Evolutionary conservation across 2,113 vertebrate genomes (phyloP).

Genomic region (Salvelinus sp.): DNA sequence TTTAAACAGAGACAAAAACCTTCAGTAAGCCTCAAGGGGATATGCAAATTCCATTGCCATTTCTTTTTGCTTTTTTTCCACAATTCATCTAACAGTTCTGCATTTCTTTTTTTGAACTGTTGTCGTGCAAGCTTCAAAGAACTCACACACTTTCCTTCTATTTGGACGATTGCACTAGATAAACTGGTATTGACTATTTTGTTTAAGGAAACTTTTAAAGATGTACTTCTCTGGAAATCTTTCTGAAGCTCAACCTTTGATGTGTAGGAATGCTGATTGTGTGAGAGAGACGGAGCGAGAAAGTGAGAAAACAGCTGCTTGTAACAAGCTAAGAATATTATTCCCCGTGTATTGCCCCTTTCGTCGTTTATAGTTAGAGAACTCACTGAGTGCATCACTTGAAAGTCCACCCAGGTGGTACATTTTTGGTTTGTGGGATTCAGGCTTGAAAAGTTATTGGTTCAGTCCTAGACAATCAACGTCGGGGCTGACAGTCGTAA

Average conservation of each 20-base stretch:
- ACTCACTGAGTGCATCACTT: too few relatives aligned
- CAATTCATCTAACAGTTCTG: too few relatives aligned
- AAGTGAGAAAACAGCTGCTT: constrained; percentile 22
- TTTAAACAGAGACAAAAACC: constrained; percentile 27
- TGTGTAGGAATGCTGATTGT: not conserved
- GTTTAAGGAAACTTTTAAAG: constrained; percentile 33
- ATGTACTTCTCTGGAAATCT: constrained; percentile 46
- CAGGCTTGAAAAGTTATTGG: too few relatives aligned
- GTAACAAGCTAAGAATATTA: too few relatives aligned
- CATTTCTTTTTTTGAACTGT: constrained; percentile 26
- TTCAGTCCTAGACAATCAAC: too few relatives aligned
- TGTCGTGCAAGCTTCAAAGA: constrained; percentile 28
- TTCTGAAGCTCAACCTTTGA: constrained; percentile 32
- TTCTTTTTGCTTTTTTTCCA: not conserved
- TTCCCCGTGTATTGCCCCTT: too few relatives aligned
- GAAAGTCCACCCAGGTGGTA: too few relatives aligned
- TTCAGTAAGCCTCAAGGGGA: constrained; percentile 30
- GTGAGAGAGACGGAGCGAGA: not conserved
- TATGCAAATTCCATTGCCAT: constrained; percentile 32
- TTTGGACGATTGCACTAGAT: constrained; percentile 58
- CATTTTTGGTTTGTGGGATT: too few relatives aligned
- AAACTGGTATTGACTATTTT: constrained; percentile 40
- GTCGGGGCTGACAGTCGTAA: too few relatives aligned
- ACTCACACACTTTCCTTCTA: constrained; percentile 22
- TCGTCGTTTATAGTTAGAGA: too few relatives aligned